Base-by-base conservation (phyloP, 2,888 invertebrate genomes). In the Elaeidobius kamerunicus region DNA sequence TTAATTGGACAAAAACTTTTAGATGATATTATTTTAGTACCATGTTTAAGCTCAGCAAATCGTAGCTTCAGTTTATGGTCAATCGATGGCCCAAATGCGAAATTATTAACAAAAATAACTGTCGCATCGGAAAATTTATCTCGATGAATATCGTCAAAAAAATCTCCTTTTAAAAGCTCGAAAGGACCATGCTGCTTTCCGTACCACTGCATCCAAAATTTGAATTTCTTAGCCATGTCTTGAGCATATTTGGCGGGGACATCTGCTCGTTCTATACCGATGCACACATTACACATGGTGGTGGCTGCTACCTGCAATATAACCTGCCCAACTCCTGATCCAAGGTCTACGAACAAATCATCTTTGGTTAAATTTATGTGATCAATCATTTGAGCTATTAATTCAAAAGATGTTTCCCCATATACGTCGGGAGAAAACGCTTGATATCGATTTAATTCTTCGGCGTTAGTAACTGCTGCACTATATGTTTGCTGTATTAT, bases 161-260 rank as follows among this genome's bases (percentile, higher is more conserved):
- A 58, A 17, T 58, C 58, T 3, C 54, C 58, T 30, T 48, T 56
- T 9, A 41, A 16, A 15, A 58, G 46, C 43, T 58, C 35, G 30
- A 51, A 58, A 14, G 16, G 6, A 3, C 53, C 56, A 38, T 36
- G 54, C 12, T 41, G 35, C 35, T 58, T 58, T 1, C 58, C 58
- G 34, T 56, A 58, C 58, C 58, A 58, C 15, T 56, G 54, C 58
- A 58, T 56, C 58, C 58, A 58, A 36, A 58, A 58, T n/a, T 53
- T 56, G 20, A 58, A 58, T 17, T 50, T 49, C 9, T 30, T 35
- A 17, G 48, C 47, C 58, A 58, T 58, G 6, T 42, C 51, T 48
- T 53, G 38, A 9, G 58, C 55, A 23, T 55, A 58, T 16, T 47
- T 56, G 14, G 55, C 52, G 4, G 58, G 58, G 19, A 58, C 58